A percentile compares a stretch with the other conserved stretches of the same genome.
phyloP scores from a whole-genome alignment of 2,797 vertebrate genomes.

The Mormyrops attenuatus region DNA sequence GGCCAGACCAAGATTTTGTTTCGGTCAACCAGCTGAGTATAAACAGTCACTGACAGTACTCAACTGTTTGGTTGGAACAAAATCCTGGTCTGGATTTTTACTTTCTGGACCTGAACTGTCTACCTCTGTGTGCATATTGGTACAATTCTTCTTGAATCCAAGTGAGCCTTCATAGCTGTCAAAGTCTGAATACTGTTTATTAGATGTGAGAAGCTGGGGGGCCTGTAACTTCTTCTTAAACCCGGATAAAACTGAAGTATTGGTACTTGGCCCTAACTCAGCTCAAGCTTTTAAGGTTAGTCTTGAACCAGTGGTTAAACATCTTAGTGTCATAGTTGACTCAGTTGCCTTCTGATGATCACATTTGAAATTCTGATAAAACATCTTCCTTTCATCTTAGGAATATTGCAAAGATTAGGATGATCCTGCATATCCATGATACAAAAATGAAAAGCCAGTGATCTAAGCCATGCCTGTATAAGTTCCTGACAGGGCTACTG shows the following conservation, averaged over 20 bases:
- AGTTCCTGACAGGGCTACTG: not conserved
- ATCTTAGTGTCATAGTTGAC: not conserved
- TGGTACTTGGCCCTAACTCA: not conserved
- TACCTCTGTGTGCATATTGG: constrained; percentile 30
- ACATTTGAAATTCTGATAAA: not conserved
- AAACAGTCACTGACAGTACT: not conserved
- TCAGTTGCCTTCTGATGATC: not conserved
- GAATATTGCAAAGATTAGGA: not conserved
- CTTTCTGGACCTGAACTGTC: not conserved
- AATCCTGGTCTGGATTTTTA: not conserved
- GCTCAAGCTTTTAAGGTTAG: not conserved
- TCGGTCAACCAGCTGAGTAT: not conserved
- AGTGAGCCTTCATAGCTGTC: not conserved
- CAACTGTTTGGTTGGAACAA: not conserved
- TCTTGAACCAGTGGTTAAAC: not conserved
- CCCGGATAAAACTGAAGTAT: not conserved
- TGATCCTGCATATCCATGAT: not conserved
- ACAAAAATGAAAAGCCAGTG: not conserved
- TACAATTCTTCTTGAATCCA: not conserved
- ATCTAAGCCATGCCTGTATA: not conserved
- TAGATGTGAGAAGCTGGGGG: not conserved
- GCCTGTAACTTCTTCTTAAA: not conserved
- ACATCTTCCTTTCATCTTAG: not conserved
- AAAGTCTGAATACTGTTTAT: not conserved
- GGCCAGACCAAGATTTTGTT: not conserved